Conservation (phyloP, 2,113 vertebrate genomes). For the Tautogolabrus adspersus region DNA sequence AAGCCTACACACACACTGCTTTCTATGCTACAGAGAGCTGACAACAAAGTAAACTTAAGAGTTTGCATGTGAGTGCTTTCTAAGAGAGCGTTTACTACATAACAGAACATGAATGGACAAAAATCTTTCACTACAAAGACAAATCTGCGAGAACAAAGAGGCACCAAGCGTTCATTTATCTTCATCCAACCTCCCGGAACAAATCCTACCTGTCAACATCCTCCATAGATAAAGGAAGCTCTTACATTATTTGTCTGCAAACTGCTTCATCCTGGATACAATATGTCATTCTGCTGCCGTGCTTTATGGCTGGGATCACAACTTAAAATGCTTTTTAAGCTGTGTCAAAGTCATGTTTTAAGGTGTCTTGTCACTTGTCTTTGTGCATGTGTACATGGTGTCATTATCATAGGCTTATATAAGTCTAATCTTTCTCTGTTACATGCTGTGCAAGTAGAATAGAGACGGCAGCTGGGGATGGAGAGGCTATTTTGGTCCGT, state of each 20-base stretch:
- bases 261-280: constrained; percentile 13
- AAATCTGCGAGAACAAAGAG: neutral
- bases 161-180: neutral
- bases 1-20: constrained; percentile 1
- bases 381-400: neutral
- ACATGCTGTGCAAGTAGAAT: constrained; percentile 34
- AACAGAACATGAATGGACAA: neutral
- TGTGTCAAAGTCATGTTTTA: neutral
- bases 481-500: constrained; percentile 61
- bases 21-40: neutral
- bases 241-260: constrained; percentile 37
- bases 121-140: neutral
- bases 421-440: constrained; percentile 34
- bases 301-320: constrained; percentile 2
- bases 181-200: constrained; percentile 10
- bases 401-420: constrained; percentile 22
- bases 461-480: constrained; percentile 39
- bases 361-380: neutral
- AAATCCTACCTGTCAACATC: constrained; percentile 40
- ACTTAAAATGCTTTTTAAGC: neutral
- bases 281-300: neutral
- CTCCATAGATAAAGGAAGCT: constrained; percentile 11
- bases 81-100: neutral
- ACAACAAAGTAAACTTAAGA: neutral
- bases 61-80: neutral